Evolutionary conservation across 1,140 invertebrate species (phyloP), one percentile per base, ranked within the genome.

Genomic region (Drosophila rufa): DNA sequence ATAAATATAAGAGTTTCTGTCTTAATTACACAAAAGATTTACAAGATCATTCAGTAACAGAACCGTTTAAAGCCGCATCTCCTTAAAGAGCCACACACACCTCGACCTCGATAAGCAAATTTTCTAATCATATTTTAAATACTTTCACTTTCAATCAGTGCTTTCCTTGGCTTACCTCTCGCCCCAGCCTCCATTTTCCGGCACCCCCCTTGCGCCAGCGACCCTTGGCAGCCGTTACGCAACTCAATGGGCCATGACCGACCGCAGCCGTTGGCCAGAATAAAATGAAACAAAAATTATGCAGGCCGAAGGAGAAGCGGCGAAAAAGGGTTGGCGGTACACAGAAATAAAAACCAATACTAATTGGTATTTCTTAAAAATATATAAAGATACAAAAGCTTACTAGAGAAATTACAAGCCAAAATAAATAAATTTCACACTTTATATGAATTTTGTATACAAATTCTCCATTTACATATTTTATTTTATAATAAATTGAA

Each of bases 221-320:
- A 89, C 84, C 84, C 80, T 87, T 84, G 55, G 59, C 84, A 87
- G 84, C 84, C 80, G 84, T 89, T 87, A 78, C 79, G 57, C 46
- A 73, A 70, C 70, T 70, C 84, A 83, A 89, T 89, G 83, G 83
- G 56, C 76, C 84, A 87, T 83, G 78, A 73, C 57, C 81, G 74
- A 82, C 77, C 60, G 60, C 78, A 90, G 85, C 86, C 85, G 75
- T 83, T 82, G 78, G 85, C 86, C 81, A 82, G 78, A 90, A 85
- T 80, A 79, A 90, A 85, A 90, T 90, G 83, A 90, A 90, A 80
- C 85, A 80, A 68, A 79, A 78, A 79, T 64, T 70, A 79, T 79
- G 75, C 75, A 46, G 57, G 60, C 71, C 46, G 38, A 36, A 19
- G 51, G 58, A 58, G 43, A 66, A 50, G 48, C 22, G 25, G 14